Evolutionary conservation across 2,113 vertebrate genomes (phyloP).

Genomic region (Menidia beryllina): DNA sequence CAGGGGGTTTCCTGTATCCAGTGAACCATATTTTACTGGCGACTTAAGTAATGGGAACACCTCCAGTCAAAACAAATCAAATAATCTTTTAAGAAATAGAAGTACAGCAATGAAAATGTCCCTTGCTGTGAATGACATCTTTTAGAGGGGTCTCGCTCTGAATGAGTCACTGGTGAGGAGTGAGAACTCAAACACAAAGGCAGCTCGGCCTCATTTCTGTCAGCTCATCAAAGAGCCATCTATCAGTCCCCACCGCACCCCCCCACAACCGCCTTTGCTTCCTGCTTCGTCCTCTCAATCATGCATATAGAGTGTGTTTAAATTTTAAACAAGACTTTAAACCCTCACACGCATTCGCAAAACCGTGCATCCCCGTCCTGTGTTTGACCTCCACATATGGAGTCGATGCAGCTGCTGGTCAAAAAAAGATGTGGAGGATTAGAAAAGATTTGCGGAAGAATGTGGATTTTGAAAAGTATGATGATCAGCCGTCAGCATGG

Average conservation of each 20-base stretch:
- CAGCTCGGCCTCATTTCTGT: conserved; percentile 36
- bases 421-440: background rate
- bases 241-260: conserved; percentile 8
- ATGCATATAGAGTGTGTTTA: conserved; percentile 56
- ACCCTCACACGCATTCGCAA: conserved; percentile 2
- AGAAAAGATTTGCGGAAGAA: background rate
- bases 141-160: conserved; percentile 34
- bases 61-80: conserved; percentile 43
- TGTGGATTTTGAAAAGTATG: background rate
- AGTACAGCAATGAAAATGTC: conserved; percentile 37
- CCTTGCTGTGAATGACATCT: conserved; percentile 54
- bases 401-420: conserved; percentile 23
- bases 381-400: conserved; percentile 40
- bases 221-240: conserved; percentile 54
- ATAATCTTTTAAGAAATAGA: conserved; percentile 44
- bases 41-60: conserved; percentile 44
- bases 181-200: conserved; percentile 27
- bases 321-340: conserved; percentile 53
- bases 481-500: too few species aligned
- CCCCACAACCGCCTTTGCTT: background rate
- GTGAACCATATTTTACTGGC: conserved; percentile 47
- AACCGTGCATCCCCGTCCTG: conserved; percentile 19
- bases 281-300: conserved; percentile 5
- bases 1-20: conserved; percentile 60
- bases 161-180: conserved; percentile 24